These are phyloP conservation scores for Gerris lacustris DNA, from an alignment of 2,888 invertebrate species.

Conservation along the genomic window DNA sequence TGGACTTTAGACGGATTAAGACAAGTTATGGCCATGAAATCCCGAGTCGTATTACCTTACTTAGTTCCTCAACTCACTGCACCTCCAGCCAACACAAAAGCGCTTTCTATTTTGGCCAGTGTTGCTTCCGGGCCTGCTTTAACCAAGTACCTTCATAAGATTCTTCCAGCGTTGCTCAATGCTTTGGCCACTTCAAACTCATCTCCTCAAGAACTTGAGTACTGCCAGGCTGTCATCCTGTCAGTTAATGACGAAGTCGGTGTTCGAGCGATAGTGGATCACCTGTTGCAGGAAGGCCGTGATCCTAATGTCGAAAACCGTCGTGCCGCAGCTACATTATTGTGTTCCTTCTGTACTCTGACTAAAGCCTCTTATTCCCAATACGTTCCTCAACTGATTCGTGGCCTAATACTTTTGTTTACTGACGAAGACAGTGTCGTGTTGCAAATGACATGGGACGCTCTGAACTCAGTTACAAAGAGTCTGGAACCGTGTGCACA, in stretches of 20 bases:
- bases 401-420: constrained; percentile 75
- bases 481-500: constrained; percentile 73
- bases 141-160: constrained; percentile 77
- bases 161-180: constrained; percentile 76
- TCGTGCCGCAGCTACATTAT: constrained; percentile 71
- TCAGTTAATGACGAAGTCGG: constrained; percentile 82
- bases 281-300: constrained; percentile 63
- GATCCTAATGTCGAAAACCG: constrained; percentile 51
- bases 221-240: constrained; percentile 84
- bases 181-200: constrained; percentile 60
- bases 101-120: constrained; percentile 82
- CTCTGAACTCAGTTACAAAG: constrained; percentile 77
- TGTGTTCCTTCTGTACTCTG: constrained; percentile 81
- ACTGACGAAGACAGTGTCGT: constrained; percentile 70
- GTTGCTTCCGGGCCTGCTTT: constrained; percentile 81
- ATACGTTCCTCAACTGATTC: constrained; percentile 75
- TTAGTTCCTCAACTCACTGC: constrained; percentile 87
- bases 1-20: constrained; percentile 88
- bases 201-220: constrained; percentile 59
- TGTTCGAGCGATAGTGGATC: constrained; percentile 74
- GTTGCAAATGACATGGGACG: constrained; percentile 79
- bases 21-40: constrained; percentile 95
- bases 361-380: constrained; percentile 76
- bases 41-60: constrained; percentile 88
- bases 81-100: constrained; percentile 82